phyloP scores from a whole-genome alignment of 2,113 vertebrate genomes.

The Brachyhypopomus occidentalis region DNA sequence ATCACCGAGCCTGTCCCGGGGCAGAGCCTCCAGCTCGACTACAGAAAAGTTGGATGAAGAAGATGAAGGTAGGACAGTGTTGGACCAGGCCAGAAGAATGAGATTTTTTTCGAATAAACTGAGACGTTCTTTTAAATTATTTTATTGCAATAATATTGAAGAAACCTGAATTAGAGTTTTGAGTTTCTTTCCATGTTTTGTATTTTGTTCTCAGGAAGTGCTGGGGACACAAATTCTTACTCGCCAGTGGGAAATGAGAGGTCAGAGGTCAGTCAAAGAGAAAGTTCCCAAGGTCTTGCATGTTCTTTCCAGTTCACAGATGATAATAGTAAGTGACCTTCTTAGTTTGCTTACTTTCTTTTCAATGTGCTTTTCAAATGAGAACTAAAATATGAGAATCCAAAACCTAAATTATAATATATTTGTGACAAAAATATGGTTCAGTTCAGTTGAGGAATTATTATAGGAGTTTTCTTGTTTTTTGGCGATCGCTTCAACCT shows the following conservation, averaged over 20 bases:
- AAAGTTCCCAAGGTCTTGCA: slow-evolving; percentile 50
- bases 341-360: not conserved
- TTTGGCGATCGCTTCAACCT: slow-evolving; percentile 75
- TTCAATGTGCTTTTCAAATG: not conserved
- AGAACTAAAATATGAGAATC: too few relatives aligned
- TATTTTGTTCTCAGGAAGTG: not conserved
- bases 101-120: not conserved
- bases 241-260: not conserved
- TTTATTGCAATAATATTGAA: not conserved
- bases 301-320: slow-evolving; percentile 84
- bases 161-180: not conserved
- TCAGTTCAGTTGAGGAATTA: not conserved
- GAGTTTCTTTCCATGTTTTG: not conserved
- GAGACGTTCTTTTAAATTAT: too few relatives aligned
- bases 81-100: not conserved
- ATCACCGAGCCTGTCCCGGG: slow-evolving; percentile 82
- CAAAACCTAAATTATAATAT: too few relatives aligned
- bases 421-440: too few relatives aligned
- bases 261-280: not conserved
- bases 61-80: slow-evolving; percentile 74
- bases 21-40: slow-evolving; percentile 78
- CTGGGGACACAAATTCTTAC: not conserved
- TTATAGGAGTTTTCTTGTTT: slow-evolving; percentile 6
- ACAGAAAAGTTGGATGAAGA: slow-evolving; percentile 83
- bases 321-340: slow-evolving; percentile 75